Percentiles rank a stretch among this genome's conserved stretches.
These are phyloP conservation scores for Drosophila picticornis DNA, from an alignment of 2,888 invertebrate genomes.

Conservation along the genomic window DNA sequence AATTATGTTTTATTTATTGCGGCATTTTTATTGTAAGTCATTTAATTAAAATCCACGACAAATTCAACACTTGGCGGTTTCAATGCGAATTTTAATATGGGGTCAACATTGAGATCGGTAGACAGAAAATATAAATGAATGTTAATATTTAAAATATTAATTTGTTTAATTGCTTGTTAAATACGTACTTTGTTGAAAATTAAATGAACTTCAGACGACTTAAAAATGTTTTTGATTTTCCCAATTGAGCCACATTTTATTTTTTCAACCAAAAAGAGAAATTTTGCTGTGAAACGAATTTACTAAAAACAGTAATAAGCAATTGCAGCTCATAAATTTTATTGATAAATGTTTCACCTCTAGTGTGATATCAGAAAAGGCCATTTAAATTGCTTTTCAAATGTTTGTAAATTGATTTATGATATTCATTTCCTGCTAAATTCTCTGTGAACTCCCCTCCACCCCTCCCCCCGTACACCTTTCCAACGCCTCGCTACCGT, in stretches of 20 bases:
- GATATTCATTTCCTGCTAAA: slow-evolving; percentile 51
- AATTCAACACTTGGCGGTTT: slow-evolving; percentile 22
- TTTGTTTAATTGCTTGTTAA: slow-evolving; percentile 3
- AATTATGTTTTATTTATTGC: slow-evolving; percentile 32
- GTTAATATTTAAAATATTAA: background rate
- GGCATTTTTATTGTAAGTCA: slow-evolving; percentile 35
- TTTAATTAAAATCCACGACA: slow-evolving; percentile 49
- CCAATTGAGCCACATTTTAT: background rate
- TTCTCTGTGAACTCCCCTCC: slow-evolving; percentile 5
- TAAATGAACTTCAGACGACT: slow-evolving; percentile 28
- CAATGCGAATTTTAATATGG: background rate
- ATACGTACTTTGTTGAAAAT: slow-evolving; percentile 11
- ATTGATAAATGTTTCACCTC: slow-evolving; percentile 18
- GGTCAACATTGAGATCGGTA: background rate
- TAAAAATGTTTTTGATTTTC: background rate
- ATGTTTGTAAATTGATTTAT: slow-evolving; percentile 63
- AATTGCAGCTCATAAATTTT: slow-evolving; percentile 34
- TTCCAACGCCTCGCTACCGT: background rate
- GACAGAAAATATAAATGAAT: background rate
- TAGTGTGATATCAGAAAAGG: slow-evolving; percentile 47
- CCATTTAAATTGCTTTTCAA: slow-evolving; percentile 62
- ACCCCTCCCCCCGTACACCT: background rate
- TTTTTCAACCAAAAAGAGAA: background rate
- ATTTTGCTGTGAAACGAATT: background rate
- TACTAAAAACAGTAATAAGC: slow-evolving; percentile 16